A percentile compares a stretch with the other conserved stretches of the same genome.
phyloP scores from a whole-genome alignment of 2,113 vertebrate genomes.

The Benitochromis conjunctus region DNA sequence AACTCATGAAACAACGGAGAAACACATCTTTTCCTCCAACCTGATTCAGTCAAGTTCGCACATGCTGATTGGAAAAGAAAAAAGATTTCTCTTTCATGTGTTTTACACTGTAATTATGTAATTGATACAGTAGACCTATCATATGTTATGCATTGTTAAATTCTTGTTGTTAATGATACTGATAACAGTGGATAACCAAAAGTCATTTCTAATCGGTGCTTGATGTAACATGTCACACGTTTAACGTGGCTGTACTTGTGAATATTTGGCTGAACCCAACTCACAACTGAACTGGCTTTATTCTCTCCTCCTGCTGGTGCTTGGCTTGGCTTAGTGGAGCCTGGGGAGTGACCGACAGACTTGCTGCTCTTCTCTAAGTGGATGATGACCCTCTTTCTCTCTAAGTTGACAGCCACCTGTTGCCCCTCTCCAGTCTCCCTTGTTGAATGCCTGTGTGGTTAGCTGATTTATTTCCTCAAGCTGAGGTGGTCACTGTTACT shows the following conservation, averaged over 20 bases:
- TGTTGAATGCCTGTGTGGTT: conserved; percentile 1
- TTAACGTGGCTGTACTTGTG: background rate
- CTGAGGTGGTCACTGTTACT: conserved; percentile 47
- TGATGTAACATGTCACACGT: background rate
- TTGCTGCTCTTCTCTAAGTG: conserved; percentile 42
- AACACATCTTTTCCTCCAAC: background rate
- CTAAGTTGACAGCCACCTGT: conserved; percentile 69
- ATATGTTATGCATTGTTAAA: background rate
- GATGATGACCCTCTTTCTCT: conserved; percentile 52
- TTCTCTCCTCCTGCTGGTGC: conserved; percentile 36
- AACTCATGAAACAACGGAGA: conserved; percentile 1
- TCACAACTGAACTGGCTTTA: conserved; percentile 14
- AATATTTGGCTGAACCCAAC: background rate
- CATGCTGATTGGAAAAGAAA: background rate
- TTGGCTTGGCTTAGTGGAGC: conserved; percentile 42
- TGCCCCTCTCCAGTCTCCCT: conserved; percentile 31
- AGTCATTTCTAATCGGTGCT: background rate
- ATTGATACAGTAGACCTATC: background rate
- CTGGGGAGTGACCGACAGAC: conserved; percentile 28
- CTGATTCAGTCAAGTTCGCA: background rate
- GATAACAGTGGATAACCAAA: background rate
- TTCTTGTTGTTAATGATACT: background rate
- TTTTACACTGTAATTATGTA: background rate
- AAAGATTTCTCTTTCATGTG: background rate
- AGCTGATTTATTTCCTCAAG: conserved; percentile 41